Conservation (phyloP, 2,888 invertebrate species). For the Strigamia transsilvanica region DNA sequence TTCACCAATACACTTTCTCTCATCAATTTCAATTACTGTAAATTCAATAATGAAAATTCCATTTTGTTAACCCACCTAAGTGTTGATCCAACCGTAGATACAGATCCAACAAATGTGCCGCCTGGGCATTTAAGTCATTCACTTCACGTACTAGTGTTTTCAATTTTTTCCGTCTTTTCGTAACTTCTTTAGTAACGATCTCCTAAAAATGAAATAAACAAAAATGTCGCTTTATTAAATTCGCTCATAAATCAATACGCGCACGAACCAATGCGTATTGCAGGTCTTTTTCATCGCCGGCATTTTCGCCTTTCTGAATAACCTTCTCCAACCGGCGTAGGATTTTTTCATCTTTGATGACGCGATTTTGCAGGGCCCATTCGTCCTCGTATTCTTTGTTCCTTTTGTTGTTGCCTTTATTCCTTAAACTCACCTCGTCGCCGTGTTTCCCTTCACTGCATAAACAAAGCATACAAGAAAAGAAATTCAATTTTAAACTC, state of each 20-base stretch:
- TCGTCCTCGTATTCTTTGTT: conserved; percentile 4
- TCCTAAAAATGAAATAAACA: conserved; percentile 57
- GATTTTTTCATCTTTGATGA: conserved; percentile 17
- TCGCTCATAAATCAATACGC: neutral
- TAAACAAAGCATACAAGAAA: neutral
- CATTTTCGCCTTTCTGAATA: conserved; percentile 4
- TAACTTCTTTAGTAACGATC: conserved; percentile 58
- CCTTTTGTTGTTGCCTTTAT: conserved; percentile 13
- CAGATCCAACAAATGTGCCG: conserved; percentile 64
- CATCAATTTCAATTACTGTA: neutral
- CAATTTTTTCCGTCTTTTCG: conserved; percentile 57
- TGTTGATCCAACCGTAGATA: conserved; percentile 66
- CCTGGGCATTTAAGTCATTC: conserved; percentile 58
- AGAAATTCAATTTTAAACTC: conserved; percentile 37
- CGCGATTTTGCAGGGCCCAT: neutral
- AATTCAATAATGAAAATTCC: neutral
- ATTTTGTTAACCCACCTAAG: conserved; percentile 62
- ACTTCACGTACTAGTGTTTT: conserved; percentile 58
- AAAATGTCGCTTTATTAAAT: neutral
- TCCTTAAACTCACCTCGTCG: neutral
- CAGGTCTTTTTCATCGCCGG: neutral
- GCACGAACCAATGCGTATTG: conserved; percentile 29
- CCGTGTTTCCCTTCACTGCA: conserved; percentile 19
- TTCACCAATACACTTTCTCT: neutral
- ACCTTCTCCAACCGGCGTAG: neutral